Base-by-base conservation (phyloP, 2,888 invertebrate species). In the Nomada fabriciana region DNA sequence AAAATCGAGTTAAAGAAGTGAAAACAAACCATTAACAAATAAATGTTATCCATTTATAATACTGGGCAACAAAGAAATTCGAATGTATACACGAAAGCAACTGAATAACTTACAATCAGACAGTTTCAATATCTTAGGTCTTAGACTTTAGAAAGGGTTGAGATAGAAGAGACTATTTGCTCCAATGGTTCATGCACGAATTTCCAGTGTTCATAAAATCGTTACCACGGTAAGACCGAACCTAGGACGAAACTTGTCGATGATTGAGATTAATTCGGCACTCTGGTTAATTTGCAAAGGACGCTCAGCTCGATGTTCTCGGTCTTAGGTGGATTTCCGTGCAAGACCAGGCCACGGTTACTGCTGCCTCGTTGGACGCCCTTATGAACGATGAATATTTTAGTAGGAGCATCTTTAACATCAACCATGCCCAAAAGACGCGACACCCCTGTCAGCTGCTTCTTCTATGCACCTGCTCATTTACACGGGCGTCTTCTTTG, bases 311-410 rank as follows among this genome's bases (percentile, higher is more conserved):
- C 76, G 76, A 83, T 76, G 83, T 80, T 64, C 80, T 36, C 68
- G 57, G 75, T 83, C 83, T 76, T 68, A 80, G 57, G 50, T 74
- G 85, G 76, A 83, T 84, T 69, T 71, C 43, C 47, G n/a, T 25
- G 36, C 29, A 29, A 42, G 47, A 25, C 43, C 4, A 23, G 50
- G 50, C 23, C 69, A n/a, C 29, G 43, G 18, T 11, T 50, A 36
- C 36, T 42, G 7, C 23, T 55, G 13, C 18, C 76, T 55, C 43
- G 55, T 70, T 55, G 42, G 57, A 63, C 67, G 71, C 79, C 82
- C 85, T 82, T 77, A 85, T 82, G 77, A 85, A 50, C 73, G 70
- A 84, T 88, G 83, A 88, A 88, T 88, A 88, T 86, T 88, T 88
- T 69, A 86, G 63, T 53, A 50, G 53, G 71, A 59, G 69, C 79